These are phyloP conservation scores for Campylomormyrus numenius DNA, from an alignment of 2,113 vertebrate genomes.

Conservation along the genomic window DNA sequence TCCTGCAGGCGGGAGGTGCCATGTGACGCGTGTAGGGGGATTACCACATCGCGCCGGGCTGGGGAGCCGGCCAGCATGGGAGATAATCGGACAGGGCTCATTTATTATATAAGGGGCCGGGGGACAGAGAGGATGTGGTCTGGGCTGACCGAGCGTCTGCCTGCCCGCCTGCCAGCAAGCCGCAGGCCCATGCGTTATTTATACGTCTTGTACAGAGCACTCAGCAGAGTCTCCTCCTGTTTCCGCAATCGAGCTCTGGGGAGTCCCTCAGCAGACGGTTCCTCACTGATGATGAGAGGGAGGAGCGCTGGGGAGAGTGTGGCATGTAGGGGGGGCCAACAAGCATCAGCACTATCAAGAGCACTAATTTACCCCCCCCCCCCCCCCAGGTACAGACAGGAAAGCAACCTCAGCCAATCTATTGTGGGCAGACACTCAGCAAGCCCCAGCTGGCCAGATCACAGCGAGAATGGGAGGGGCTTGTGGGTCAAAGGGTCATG, in stretches of 20 bases:
- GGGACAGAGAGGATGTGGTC: slow-evolving; percentile 34
- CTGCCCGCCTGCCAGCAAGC: slow-evolving; percentile 38
- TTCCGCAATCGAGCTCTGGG: slow-evolving; percentile 40
- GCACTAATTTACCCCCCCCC: slow-evolving; percentile 7
- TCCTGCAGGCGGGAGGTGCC: slow-evolving; percentile 51
- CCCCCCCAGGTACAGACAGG: background rate
- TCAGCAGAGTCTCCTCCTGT: slow-evolving; percentile 39
- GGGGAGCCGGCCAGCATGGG: slow-evolving; percentile 27
- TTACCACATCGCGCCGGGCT: slow-evolving; percentile 11
- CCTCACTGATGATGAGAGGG: background rate
- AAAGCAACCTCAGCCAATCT: background rate
- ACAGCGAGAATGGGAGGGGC: background rate
- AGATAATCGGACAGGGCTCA: slow-evolving; percentile 42
- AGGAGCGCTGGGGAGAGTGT: background rate
- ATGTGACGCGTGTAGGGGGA: slow-evolving; percentile 42
- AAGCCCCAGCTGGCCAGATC: background rate
- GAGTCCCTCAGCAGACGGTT: slow-evolving; percentile 18
- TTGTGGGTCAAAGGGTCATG: background rate
- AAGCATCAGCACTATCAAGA: slow-evolving; percentile 22
- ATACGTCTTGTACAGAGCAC: slow-evolving; percentile 30
- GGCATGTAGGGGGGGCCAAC: background rate
- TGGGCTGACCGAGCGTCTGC: slow-evolving; percentile 43
- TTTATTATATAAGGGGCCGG: slow-evolving; percentile 62
- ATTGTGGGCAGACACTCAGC: too few relatives aligned
- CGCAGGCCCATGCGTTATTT: slow-evolving; percentile 43